Evolutionary conservation across 1,140 invertebrate genomes (phyloP).

Genomic region (Homalodisca vitripennis): DNA sequence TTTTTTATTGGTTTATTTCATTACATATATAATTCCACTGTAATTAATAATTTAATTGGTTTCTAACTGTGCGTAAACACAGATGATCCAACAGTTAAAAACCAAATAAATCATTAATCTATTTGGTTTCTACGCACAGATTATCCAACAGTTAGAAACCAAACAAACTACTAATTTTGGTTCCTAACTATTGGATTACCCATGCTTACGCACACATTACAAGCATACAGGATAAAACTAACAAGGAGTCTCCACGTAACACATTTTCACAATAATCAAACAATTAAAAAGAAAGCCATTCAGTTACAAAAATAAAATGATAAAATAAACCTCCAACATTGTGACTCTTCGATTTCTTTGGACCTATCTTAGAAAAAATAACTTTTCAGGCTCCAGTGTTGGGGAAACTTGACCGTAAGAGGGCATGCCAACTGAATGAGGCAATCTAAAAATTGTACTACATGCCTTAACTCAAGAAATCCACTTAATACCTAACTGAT

Average conservation of each 20-base stretch:
- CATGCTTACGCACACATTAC: conserved; percentile 16
- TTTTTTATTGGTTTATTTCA: conserved; percentile 17
- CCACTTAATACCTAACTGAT: not conserved
- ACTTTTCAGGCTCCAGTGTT: conserved; percentile 16
- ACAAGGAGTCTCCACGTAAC: too few species aligned
- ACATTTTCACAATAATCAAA: too few species aligned
- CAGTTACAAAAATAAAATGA: conserved; percentile 5
- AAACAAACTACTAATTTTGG: too few species aligned
- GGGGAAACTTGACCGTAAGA: not conserved
- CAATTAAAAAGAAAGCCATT: too few species aligned
- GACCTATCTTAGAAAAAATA: conserved; percentile 20
- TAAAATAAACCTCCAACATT: not conserved
- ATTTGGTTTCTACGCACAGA: too few species aligned
- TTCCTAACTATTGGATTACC: conserved; percentile 10
- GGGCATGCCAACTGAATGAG: not conserved
- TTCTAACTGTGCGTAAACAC: too few species aligned
- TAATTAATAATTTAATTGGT: too few species aligned
- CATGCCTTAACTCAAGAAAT: conserved; percentile 9
- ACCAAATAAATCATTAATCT: too few species aligned
- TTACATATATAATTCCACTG: conserved; percentile 22
- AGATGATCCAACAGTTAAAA: too few species aligned
- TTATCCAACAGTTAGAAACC: too few species aligned
- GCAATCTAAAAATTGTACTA: not conserved
- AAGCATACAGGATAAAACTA: not conserved
- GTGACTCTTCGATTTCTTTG: not conserved